Evolutionary conservation across 1,140 invertebrate species (phyloP), one percentile per base, ranked within the genome.

Genomic region (Orchestia grillus): DNA sequence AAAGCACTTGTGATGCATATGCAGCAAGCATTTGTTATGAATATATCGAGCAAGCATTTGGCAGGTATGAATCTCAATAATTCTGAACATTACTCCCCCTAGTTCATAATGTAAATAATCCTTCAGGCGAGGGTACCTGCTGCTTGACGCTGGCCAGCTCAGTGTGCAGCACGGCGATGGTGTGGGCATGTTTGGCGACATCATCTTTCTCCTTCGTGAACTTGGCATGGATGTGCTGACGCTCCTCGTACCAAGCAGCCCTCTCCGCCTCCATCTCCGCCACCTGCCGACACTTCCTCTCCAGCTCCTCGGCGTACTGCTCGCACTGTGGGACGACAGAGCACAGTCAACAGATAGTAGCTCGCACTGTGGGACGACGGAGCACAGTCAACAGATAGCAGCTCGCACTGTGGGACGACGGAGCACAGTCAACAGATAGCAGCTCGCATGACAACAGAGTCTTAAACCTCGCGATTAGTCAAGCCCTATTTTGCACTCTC

Each of bases 121-220:
- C n/a, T n/a, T n/a, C n/a, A n/a, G n/a, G n/a, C 47, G 91, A 41
- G 11, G 62, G 94, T 96, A 97, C 96, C 96, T 97, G 96, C 41
- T 96, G 96, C 47, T 97, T 96, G 41, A 96, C 96, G 88, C 96
- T 96, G 62, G 96, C 87, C 42, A 97, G 96, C 87, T 97, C 96
- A 47, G 96, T 95, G 95, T 96, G 96, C 88, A 97, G 96, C 28
- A 96, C 88, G 43, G 87, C 96, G 96, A 97, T 97, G 96, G 96
- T 97, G 95, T 97, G 96, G 8, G 95, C 92, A 62, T 96, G 95
- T 45, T 96, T 96, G 92, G 96, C 96, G 4, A 95, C 96, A 44
- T 97, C 96, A 87, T 97, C 96, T 87, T 96, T 96, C 90, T 97
- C 96, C 77, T 96, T 96, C 87, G 43, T 91, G 44, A 97, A 96